Evolutionary conservation across 2,888 invertebrate species (phyloP).

Genomic region (Hirtodrosophila trivittata): DNA sequence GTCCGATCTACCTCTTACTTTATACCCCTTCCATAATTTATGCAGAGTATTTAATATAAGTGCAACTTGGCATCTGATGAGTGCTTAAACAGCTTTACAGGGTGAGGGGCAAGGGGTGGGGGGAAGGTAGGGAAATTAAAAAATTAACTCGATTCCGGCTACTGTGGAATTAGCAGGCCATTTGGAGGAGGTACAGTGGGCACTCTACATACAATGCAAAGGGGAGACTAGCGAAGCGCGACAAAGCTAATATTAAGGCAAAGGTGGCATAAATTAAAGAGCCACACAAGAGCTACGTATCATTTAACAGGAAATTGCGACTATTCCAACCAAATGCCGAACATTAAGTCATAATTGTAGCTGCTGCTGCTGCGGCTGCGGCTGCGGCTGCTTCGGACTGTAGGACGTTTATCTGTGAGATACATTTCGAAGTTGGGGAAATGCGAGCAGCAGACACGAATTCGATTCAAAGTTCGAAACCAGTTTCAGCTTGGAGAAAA

Average conservation of each 20-base stretch:
- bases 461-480: slow-evolving; percentile 71
- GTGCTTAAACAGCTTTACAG: background rate
- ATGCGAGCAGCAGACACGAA: slow-evolving; percentile 22
- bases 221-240: slow-evolving; percentile 56
- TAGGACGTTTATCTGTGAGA: slow-evolving; percentile 61
- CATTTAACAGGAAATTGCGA: slow-evolving; percentile 77
- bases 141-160: slow-evolving; percentile 56
- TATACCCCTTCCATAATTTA: no score
- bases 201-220: no score
- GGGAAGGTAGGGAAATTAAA: slow-evolving; percentile 56
- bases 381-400: no score
- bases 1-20: no score
- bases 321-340: slow-evolving; percentile 59
- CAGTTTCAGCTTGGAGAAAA: slow-evolving; percentile 57
- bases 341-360: slow-evolving; percentile 76
- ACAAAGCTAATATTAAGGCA: slow-evolving; percentile 76
- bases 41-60: background rate
- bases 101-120: background rate
- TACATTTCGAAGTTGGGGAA: slow-evolving; percentile 73
- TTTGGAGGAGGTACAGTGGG: slow-evolving; percentile 29
- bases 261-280: slow-evolving; percentile 77
- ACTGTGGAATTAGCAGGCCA: slow-evolving; percentile 68
- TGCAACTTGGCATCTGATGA: slow-evolving; percentile 2
- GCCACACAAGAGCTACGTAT: slow-evolving; percentile 54
- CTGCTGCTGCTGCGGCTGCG: slow-evolving; percentile 1